phyloP scores from a whole-genome alignment of 2,888 invertebrate genomes.

The Pterostichus niger region DNA sequence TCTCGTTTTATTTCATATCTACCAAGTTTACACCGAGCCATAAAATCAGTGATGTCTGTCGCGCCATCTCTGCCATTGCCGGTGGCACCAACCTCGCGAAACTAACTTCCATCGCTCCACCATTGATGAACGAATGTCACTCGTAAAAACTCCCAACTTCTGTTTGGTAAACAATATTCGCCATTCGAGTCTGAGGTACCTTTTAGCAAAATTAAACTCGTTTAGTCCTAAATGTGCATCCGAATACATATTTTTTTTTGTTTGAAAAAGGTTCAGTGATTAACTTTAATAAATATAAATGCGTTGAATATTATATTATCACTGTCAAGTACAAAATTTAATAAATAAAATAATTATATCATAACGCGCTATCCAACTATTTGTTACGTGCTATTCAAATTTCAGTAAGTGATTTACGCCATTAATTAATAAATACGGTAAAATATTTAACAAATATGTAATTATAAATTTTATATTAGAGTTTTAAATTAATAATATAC shows the following conservation, averaged over 20 bases:
- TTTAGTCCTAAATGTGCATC: constrained; percentile 15
- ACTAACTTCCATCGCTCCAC: constrained; percentile 1
- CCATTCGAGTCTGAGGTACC: constrained; percentile 39
- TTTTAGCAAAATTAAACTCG: constrained; percentile 54
- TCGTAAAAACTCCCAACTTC: constrained; percentile 50
- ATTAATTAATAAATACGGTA: too few relatives aligned
- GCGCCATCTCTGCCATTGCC: constrained; percentile 37
- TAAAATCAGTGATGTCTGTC: constrained; percentile 60
- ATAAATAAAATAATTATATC: too few relatives aligned
- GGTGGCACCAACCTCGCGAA: constrained; percentile 17
- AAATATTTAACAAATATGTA: constrained; percentile 2
- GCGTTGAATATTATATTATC: too few relatives aligned
- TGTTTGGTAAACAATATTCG: constrained; percentile 56
- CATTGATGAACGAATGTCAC: constrained; percentile 53
- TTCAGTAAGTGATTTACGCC: too few relatives aligned
- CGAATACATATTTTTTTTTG: constrained; percentile 8
- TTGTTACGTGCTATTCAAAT: too few relatives aligned
- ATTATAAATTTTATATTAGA: neutral
- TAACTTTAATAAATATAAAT: too few relatives aligned
- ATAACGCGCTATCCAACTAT: too few relatives aligned
- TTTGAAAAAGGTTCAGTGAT: neutral
- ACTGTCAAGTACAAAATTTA: too few relatives aligned
- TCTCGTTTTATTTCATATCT: constrained; percentile 64
- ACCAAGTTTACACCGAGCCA: constrained; percentile 59
- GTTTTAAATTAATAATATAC: neutral